phyloP scores from a whole-genome alignment of 1,140 invertebrate species.

The Teleogryllus occipitalis region DNA sequence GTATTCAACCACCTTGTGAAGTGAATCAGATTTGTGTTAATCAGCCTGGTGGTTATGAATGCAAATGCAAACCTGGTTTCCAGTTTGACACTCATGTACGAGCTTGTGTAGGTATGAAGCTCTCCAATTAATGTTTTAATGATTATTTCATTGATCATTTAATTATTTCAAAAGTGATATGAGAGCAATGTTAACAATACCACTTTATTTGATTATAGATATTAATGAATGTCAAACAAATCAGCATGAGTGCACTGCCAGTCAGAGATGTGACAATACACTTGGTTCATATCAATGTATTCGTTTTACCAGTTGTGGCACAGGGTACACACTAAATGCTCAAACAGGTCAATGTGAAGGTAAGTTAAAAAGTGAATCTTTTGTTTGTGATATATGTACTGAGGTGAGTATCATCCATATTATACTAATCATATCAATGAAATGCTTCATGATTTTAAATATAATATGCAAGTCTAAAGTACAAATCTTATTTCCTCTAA shows the following conservation, averaged over 20 bases:
- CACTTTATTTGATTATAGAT: conserved; percentile 34
- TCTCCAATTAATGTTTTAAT: not conserved
- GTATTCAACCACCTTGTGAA: conserved; percentile 55
- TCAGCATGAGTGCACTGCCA: conserved; percentile 47
- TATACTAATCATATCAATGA: too few species aligned
- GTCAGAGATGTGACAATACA: conserved; percentile 83
- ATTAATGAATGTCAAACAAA: conserved; percentile 56
- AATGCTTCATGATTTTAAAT: not conserved
- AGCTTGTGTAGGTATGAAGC: conserved; percentile 59
- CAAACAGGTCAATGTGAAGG: conserved; percentile 79
- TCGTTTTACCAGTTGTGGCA: conserved; percentile 80
- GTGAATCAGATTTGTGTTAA: conserved; percentile 80
- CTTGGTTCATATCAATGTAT: conserved; percentile 80
- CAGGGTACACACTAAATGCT: conserved; percentile 90
- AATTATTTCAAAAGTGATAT: not conserved
- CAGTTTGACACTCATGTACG: conserved; percentile 54
- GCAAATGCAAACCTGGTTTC: conserved; percentile 80
- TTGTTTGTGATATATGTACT: not conserved
- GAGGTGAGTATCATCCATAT: too few species aligned
- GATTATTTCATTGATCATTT: not conserved
- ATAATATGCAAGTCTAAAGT: not conserved
- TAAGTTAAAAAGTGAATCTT: conserved; percentile 30
- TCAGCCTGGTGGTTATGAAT: conserved; percentile 75
- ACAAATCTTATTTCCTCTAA: not conserved
- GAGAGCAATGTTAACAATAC: not conserved